phyloP scores from a whole-genome alignment of 2,797 vertebrate genomes.

The Falco novaeseelandiae region DNA sequence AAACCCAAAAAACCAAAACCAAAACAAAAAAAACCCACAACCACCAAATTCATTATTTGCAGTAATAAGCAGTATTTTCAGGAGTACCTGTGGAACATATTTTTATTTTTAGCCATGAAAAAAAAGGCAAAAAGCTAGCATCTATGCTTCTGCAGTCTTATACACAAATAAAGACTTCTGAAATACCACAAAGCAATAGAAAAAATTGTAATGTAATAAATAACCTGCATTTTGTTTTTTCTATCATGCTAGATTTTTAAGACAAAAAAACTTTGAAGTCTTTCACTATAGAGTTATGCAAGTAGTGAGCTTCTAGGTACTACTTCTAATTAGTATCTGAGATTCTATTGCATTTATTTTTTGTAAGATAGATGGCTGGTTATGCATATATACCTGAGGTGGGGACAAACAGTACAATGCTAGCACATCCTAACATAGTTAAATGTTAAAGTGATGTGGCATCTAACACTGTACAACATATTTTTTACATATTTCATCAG shows the following conservation, averaged over 20 bases:
- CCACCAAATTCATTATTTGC: background rate
- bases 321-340: background rate
- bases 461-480: background rate
- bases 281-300: background rate
- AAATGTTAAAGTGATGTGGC: background rate
- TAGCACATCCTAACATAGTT: background rate
- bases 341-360: background rate
- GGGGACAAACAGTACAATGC: background rate
- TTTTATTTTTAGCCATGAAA: background rate
- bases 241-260: background rate
- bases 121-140: background rate
- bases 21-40: too few species aligned
- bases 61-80: background rate
- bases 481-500: background rate
- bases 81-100: background rate
- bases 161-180: background rate
- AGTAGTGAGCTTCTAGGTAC: background rate
- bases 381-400: background rate
- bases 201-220: background rate
- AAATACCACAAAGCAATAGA: background rate
- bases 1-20: too few species aligned
- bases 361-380: background rate
- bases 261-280: background rate
- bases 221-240: background rate
- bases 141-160: background rate